A percentile compares a stretch with the other conserved stretches of the same genome.
Conservation (phyloP, 2,888 invertebrate genomes). For the Litoditis marina region DNA sequence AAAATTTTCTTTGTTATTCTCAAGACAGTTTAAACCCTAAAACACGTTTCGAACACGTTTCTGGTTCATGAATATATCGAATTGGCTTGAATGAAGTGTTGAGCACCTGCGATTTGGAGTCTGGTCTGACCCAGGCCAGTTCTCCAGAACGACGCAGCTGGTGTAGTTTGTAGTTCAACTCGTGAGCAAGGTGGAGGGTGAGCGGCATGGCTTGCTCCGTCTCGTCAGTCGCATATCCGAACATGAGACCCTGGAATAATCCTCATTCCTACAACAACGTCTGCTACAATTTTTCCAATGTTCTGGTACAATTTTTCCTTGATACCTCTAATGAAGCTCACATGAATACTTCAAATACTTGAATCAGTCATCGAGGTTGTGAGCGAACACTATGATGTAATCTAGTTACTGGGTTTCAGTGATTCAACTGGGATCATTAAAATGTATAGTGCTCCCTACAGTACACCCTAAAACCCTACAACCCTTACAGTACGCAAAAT, state of each 20-base stretch:
- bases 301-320: no score
- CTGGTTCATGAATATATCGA: no score
- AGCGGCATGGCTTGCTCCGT: conserved; percentile 94
- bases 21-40: no score
- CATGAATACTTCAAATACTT: no score
- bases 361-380: not conserved
- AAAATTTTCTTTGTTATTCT: not conserved
- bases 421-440: no score
- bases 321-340: no score
- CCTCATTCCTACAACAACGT: conserved; percentile 96
- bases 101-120: conserved; percentile 84
- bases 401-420: no score
- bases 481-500: no score
- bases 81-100: not conserved
- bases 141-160: conserved; percentile 81
- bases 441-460: no score
- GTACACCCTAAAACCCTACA: no score
- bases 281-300: conserved; percentile 71
- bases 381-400: no score
- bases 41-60: no score
- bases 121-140: conserved; percentile 92
- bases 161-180: conserved; percentile 83
- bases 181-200: conserved; percentile 86
- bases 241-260: conserved; percentile 88
- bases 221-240: conserved; percentile 94